phyloP scores from a whole-genome alignment of 2,797 vertebrate species.

The Columba guinea region DNA sequence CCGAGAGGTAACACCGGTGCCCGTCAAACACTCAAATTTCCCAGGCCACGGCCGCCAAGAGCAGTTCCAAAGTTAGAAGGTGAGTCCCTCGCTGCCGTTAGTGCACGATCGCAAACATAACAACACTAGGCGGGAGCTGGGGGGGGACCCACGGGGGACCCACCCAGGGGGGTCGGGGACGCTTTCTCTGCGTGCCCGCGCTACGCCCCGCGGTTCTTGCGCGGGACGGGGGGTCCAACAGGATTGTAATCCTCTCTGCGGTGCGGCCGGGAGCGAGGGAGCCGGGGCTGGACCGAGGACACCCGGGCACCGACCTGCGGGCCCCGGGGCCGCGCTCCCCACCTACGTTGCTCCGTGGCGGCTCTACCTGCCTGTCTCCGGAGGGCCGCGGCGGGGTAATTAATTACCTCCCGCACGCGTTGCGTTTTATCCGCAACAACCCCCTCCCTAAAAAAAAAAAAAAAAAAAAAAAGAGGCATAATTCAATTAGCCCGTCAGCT shows the following conservation, averaged over 20 bases:
- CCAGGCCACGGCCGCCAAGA: conserved; percentile 77
- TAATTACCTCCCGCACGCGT: conserved; percentile 78
- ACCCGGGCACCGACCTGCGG: too few relatives aligned
- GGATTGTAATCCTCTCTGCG: neutral
- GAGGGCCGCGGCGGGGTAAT: conserved; percentile 59
- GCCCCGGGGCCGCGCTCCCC: neutral
- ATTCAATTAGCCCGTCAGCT: conserved; percentile 81
- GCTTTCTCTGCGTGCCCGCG: neutral
- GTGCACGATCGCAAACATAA: neutral
- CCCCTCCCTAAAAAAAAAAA: neutral
- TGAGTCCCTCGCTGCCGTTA: conserved; percentile 80
- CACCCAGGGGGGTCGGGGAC: neutral
- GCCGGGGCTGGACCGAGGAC: neutral
- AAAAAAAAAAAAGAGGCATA: conserved; percentile 28
- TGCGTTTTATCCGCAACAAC: conserved; percentile 69
- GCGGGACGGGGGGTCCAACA: neutral
- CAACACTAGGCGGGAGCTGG: neutral
- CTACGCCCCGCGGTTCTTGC: neutral
- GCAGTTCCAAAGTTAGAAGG: conserved; percentile 82
- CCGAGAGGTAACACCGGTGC: conserved; percentile 76
- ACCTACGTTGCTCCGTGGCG: neutral
- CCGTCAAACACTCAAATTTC: conserved; percentile 77
- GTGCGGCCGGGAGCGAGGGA: neutral
- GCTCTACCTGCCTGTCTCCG: neutral
- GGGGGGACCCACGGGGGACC: neutral